Base-by-base conservation (phyloP, 2,888 invertebrate species). In the Phorcus lineatus region DNA sequence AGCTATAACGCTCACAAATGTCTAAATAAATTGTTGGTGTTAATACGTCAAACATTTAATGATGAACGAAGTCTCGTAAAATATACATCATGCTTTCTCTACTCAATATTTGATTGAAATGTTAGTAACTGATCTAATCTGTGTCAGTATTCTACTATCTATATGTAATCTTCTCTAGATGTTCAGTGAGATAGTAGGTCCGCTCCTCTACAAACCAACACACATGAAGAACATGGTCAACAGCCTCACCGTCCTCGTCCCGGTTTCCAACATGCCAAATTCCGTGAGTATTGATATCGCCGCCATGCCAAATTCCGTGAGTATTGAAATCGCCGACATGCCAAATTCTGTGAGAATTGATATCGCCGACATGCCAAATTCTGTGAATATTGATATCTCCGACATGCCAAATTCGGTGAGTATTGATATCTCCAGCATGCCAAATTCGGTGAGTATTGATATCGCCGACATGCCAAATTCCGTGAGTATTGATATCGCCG, bases 221-320 rank as follows among this genome's bases (percentile, higher is more conserved):
- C 91, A 92, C 82, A 90, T 92, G 90, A 93, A 93, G 82, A 91
- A 90, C 79, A 88, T 92, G 80, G 91, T 92, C 22, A 89, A 90
- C 78, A 87, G 88, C 54, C 84, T 93, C 79, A 91, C 91, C 0
- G 86, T 90, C 54, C 85, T 93, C 74, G 89, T 92, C 0, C 91
- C 92, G 0, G 88, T 89, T 28, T 92, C 92, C 74, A 91, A 91
- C 82, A 90, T 91, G 87, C 92, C 92, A 19, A 92, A 92, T 80
- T 90, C 91, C 36, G 92, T 91, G 86, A 88, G 91, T 54, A 57
- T 16, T 19, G 4, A 24, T 28, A 67, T 70, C 28, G 22, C 70
- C 70, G 89, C 88, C 74, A 86, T 92, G 74, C 88, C 91, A 7
- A 87, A 89, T 53, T 85, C 86, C 47, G 81, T 92, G 77, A 91